Evolutionary conservation across 2,888 invertebrate genomes (phyloP).

Genomic region (Hydroisotoma schaefferi): DNA sequence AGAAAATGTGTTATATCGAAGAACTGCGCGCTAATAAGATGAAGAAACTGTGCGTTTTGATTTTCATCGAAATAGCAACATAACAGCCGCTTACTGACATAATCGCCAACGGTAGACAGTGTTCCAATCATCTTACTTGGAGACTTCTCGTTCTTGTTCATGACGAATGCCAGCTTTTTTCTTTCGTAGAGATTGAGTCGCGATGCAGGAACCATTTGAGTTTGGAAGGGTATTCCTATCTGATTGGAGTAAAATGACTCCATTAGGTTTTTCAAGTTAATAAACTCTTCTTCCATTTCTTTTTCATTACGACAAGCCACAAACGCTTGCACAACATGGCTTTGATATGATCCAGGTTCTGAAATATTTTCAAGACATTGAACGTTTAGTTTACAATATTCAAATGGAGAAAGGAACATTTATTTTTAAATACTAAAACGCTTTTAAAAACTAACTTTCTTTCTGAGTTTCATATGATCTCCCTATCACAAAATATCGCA

Average conservation of each 20-base stretch:
- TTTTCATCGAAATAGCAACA: slow-evolving; percentile 60
- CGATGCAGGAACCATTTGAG: slow-evolving; percentile 64
- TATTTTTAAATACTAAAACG: slow-evolving; percentile 53
- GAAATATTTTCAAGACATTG: neutral
- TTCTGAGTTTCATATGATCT: slow-evolving; percentile 60
- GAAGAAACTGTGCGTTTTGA: slow-evolving; percentile 62
- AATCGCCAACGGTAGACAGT: slow-evolving; percentile 68
- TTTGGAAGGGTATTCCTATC: slow-evolving; percentile 59
- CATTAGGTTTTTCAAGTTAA: slow-evolving; percentile 50
- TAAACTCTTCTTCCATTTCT: slow-evolving; percentile 58
- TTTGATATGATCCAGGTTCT: slow-evolving; percentile 34
- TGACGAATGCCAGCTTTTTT: slow-evolving; percentile 65
- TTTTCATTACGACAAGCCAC: slow-evolving; percentile 57
- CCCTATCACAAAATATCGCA: slow-evolving; percentile 68
- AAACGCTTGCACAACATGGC: slow-evolving; percentile 64
- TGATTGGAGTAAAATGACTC: slow-evolving; percentile 63
- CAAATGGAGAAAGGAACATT: slow-evolving; percentile 2
- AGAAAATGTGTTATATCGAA: slow-evolving; percentile 71
- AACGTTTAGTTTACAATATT: neutral
- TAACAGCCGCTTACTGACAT: slow-evolving; percentile 72
- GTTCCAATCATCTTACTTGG: slow-evolving; percentile 70
- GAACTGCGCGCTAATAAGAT: slow-evolving; percentile 68
- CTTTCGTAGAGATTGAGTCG: slow-evolving; percentile 64
- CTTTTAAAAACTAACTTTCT: slow-evolving; percentile 44
- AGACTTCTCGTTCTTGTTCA: slow-evolving; percentile 65